Evolutionary conservation across 2,797 vertebrate species (phyloP).

Genomic region (Microctenopoma steveboyesi): DNA sequence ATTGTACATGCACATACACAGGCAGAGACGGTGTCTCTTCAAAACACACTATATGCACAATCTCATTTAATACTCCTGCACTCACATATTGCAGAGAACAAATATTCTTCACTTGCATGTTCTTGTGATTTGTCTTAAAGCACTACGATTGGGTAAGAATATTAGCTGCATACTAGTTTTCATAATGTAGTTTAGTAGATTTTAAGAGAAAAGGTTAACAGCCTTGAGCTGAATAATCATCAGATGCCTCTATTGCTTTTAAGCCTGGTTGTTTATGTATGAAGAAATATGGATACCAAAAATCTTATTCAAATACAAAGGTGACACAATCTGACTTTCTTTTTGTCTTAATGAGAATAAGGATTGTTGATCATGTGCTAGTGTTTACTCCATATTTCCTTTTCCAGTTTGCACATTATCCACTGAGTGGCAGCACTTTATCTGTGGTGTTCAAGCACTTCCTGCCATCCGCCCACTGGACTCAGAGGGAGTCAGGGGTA

Average conservation of each 20-base stretch:
- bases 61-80: slow-evolving; percentile 17
- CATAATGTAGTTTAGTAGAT: slow-evolving; percentile 41
- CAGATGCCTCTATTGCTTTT: slow-evolving; percentile 56
- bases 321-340: background rate
- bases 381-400: background rate
- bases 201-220: slow-evolving; percentile 29
- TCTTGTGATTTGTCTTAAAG: slow-evolving; percentile 38
- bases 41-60: slow-evolving; percentile 43
- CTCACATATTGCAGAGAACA: slow-evolving; percentile 52
- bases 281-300: background rate
- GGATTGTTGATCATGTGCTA: background rate
- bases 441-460: background rate
- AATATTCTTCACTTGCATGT: slow-evolving; percentile 39
- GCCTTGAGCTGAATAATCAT: slow-evolving; percentile 37
- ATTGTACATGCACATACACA: slow-evolving; percentile 62
- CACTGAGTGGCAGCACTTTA: slow-evolving; percentile 60
- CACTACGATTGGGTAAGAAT: slow-evolving; percentile 32
- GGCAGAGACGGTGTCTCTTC: slow-evolving; percentile 35
- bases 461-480: background rate
- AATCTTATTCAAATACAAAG: background rate
- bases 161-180: slow-evolving; percentile 57
- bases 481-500: background rate
- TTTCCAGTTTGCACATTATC: slow-evolving; percentile 11
- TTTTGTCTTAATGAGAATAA: too few relatives aligned
- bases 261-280: slow-evolving; percentile 37